Evolutionary conservation across 2,797 vertebrate genomes (phyloP), one percentile per base, ranked within the genome.

Genomic region (Lacerta agilis): DNA sequence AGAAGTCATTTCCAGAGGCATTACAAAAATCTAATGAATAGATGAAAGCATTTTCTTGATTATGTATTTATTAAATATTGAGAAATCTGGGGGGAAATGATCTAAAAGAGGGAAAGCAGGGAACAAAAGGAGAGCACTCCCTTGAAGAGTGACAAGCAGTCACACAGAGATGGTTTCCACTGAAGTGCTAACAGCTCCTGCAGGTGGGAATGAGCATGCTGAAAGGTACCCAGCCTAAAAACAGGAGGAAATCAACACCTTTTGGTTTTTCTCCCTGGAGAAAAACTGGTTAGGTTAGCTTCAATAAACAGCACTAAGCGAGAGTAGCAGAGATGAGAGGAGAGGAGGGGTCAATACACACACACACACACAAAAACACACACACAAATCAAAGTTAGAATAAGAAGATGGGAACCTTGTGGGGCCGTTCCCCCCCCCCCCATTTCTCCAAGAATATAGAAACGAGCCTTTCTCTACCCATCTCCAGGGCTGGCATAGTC

Each of bases 11-110:
- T 93, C 93, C 91, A 77, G 93, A 94, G 93, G 89, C 81, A 88
- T 86, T 94, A 91, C 79, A 92, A 89, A 94, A 92, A 87, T 85
- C 92, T 94, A 86, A 96, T 95, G 95, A 95, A 93, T 86, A 95
- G 94, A 96, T 96, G 95, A 96, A 96, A 95, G 94, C 83, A 89
- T 93, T 94, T 94, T 94, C 94, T 95, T n/a, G 15, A 93, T 93
- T 92, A 89, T 91, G 88, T 94, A 94, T 95, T 95, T 96, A 95
- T 95, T 96, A 94, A 93, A 94, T 92, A 92, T 84, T 90, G 88
- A 93, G 93, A 92, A 92, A 95, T 96, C 95, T 90, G 25, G 91
- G 86, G 49, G 92, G 88, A 92, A 94, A 88, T 69, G 84, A 95
- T 95, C 87, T 90, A 91, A 95, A 92, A 90, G 93, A 92, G 87